Evolutionary conservation across 2,888 invertebrate species (phyloP), one percentile per base, ranked within the genome.

Genomic region (Drosophila prostipennis): DNA sequence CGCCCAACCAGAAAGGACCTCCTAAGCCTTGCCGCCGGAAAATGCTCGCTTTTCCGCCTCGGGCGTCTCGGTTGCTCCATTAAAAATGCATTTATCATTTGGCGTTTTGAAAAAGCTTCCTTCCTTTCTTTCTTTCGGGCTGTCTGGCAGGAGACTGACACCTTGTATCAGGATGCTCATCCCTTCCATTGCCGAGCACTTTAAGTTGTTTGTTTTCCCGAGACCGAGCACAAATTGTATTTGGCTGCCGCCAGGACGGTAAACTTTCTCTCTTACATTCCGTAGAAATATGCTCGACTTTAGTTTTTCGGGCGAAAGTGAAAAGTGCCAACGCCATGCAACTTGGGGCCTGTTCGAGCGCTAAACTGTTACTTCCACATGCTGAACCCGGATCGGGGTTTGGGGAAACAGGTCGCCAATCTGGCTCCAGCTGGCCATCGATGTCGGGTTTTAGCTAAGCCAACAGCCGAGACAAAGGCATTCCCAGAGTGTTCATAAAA

Each of bases 331-430:
- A 34, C 57, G 63, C 53, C 34, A 52, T 46, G 65, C 70, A 84
- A 75, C 82, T 87, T 78, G 82, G 79, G 64, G 79, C 87, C 84
- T 84, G 81, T 80, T 87, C 84, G 74, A 82, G 77, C 84, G 77
- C 77, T 87, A 84, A 87, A 84, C 84, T 87, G 82, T 80, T 84
- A 82, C 79, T 81, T 81, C 86, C 87, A 83, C 84, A 86, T 80
- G 86, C 72, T 71, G 74, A 77, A 63, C 54, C 45, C 42, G 56
- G 43, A 19, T 49, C 49, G 11, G 39, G 16, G 16, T 10, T 19
- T 8, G 40, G 49, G 19, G 45, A 46, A 52, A 39, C 61, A 39
- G 72, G 72, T 72, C 63, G 56, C 56, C 72, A 56, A 65, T 72
- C 72, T 57, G 67, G 74, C 72, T 73, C 57, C 74, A 76, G 87